A percentile compares a stretch with the other conserved stretches of the same genome.
Evolutionary conservation across 2,888 invertebrate genomes (phyloP).

Genomic region (Sericinus montela): DNA sequence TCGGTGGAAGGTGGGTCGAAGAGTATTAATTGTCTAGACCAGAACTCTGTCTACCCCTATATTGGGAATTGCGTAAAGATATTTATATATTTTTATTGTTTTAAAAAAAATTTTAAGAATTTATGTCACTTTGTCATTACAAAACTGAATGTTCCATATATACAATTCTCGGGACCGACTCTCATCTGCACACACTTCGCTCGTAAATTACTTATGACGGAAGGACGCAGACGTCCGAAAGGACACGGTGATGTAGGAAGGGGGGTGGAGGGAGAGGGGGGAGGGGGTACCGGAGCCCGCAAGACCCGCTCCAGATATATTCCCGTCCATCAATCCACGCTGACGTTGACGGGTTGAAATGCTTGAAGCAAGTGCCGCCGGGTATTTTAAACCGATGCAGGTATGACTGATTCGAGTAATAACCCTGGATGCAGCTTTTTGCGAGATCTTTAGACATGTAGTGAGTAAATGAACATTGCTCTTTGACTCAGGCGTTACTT

Average conservation of each 20-base stretch:
- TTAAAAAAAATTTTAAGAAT: too few species aligned
- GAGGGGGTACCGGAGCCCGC: slow-evolving; percentile 30
- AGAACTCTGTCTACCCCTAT: too few species aligned
- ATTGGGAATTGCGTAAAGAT: too few species aligned
- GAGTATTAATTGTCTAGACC: too few species aligned
- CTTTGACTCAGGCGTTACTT: too few species aligned
- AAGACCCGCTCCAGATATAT: slow-evolving; percentile 55
- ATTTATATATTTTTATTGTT: too few species aligned
- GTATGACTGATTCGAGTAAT: slow-evolving; percentile 11
- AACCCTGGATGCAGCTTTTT: not conserved
- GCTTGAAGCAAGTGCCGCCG: slow-evolving; percentile 11
- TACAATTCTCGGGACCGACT: not conserved
- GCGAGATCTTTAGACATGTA: not conserved
- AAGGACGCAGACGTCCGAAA: slow-evolving; percentile 12
- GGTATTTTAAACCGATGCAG: slow-evolving; percentile 22
- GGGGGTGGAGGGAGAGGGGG: slow-evolving; percentile 27
- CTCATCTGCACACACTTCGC: slow-evolving; percentile 4
- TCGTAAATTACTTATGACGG: slow-evolving; percentile 18
- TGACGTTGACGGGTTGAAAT: slow-evolving; percentile 57
- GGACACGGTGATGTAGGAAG: slow-evolving; percentile 26
- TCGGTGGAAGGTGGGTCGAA: too few species aligned
- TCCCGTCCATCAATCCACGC: slow-evolving; percentile 56
- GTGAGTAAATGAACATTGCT: not conserved
- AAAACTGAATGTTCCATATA: not conserved
- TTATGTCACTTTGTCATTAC: not conserved